A percentile compares a stretch with the other conserved stretches of the same genome.
phyloP scores from a whole-genome alignment of 1,140 invertebrate genomes.

The Mercenaria mercenaria region DNA sequence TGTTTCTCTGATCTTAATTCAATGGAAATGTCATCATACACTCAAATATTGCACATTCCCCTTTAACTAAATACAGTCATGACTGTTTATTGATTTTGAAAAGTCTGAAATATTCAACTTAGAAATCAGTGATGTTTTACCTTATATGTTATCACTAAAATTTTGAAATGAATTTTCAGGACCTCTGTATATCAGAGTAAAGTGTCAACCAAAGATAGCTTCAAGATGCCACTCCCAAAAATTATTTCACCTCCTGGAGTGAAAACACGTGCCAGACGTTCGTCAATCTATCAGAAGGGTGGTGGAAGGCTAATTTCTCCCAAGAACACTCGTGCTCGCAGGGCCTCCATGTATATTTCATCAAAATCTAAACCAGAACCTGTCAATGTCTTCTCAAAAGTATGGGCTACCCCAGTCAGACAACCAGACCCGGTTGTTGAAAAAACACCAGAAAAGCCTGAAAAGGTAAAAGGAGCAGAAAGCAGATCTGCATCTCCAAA shows the following conservation, averaged over 20 bases:
- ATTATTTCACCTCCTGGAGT: slow-evolving; percentile 53
- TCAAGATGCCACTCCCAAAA: slow-evolving; percentile 12
- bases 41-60: too few relatives aligned
- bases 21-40: too few relatives aligned
- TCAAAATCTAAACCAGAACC: slow-evolving; percentile 8
- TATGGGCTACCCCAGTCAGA: slow-evolving; percentile 41
- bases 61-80: too few relatives aligned
- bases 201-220: background rate
- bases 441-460: background rate
- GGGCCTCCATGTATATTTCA: slow-evolving; percentile 56
- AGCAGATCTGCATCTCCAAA: background rate
- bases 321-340: background rate
- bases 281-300: slow-evolving; percentile 56
- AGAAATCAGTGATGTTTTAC: too few relatives aligned
- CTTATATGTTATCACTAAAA: too few relatives aligned
- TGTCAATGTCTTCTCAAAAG: slow-evolving; percentile 53
- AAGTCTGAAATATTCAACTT: too few relatives aligned
- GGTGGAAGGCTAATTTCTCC: slow-evolving; percentile 1
- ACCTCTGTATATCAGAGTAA: slow-evolving; percentile 56
- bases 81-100: too few relatives aligned
- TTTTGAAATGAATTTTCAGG: too few relatives aligned
- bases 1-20: too few relatives aligned
- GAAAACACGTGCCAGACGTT: slow-evolving; percentile 45
- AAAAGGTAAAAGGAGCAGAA: background rate
- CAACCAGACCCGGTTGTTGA: background rate